Conservation (phyloP, 1,140 invertebrate species). For the Atopsyche davidsoni region DNA sequence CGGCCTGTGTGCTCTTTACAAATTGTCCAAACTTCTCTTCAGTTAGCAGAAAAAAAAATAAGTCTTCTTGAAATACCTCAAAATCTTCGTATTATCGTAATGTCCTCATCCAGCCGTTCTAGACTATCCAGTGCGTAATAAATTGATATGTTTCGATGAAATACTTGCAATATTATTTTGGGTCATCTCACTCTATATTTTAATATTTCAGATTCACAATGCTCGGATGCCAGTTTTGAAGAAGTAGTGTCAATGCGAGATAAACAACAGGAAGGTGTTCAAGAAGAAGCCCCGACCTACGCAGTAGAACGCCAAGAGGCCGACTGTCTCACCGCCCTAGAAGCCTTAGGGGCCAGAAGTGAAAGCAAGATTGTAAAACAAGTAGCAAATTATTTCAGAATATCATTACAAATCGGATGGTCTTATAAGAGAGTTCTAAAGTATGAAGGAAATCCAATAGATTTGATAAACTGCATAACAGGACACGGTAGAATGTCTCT, state of each 20-base stretch:
- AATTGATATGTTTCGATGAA: background rate
- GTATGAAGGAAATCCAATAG: slow-evolving; percentile 40
- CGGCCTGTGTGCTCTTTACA: slow-evolving; percentile 33
- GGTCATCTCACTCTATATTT: background rate
- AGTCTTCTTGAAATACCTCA: slow-evolving; percentile 36
- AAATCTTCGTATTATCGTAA: slow-evolving; percentile 10
- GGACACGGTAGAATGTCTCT: slow-evolving; percentile 42
- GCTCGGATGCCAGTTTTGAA: slow-evolving; percentile 43
- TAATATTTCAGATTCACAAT: slow-evolving; percentile 36
- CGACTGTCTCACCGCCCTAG: slow-evolving; percentile 39
- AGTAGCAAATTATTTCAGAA: slow-evolving; percentile 43
- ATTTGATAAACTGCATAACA: slow-evolving; percentile 45
- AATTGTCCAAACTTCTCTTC: slow-evolving; percentile 36
- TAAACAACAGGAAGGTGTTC: slow-evolving; percentile 36
- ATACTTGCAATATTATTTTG: too few species aligned
- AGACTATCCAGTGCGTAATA: slow-evolving; percentile 6
- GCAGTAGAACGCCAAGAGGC: slow-evolving; percentile 41
- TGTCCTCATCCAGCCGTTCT: slow-evolving; percentile 6
- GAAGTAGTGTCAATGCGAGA: slow-evolving; percentile 44
- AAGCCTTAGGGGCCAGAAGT: slow-evolving; percentile 39
- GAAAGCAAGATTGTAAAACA: slow-evolving; percentile 40
- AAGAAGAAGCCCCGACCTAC: slow-evolving; percentile 32
- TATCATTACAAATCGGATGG: slow-evolving; percentile 44
- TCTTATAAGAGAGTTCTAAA: slow-evolving; percentile 42
- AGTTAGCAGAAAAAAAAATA: slow-evolving; percentile 38